Percentiles rank a stretch among this genome's conserved stretches.
Conservation (phyloP, 2,888 invertebrate genomes). For the Ferrisia virgata region DNA sequence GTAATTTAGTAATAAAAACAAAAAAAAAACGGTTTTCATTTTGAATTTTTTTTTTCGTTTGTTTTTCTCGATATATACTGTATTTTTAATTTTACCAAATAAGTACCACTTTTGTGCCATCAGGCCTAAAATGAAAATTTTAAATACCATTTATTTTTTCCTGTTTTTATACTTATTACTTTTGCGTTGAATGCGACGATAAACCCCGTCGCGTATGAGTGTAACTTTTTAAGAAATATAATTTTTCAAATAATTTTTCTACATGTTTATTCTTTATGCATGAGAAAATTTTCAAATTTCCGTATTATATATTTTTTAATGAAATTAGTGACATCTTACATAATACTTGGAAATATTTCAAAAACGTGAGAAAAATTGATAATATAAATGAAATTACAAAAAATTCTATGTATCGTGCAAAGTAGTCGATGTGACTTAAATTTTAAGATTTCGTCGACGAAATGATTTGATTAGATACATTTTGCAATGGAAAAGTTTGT, state of each 20-base stretch:
- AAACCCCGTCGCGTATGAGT: conserved; percentile 12
- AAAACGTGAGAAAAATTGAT: not conserved
- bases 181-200: conserved; percentile 32
- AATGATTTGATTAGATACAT: conserved; percentile 6
- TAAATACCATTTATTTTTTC: conserved; percentile 38
- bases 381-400: not conserved
- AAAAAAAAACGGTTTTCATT: conserved; percentile 13
- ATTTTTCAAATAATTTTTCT: conserved; percentile 18
- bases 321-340: conserved; percentile 22
- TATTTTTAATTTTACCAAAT: conserved; percentile 28
- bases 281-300: too few species aligned
- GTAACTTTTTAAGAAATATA: conserved; percentile 33
- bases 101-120: conserved; percentile 37
- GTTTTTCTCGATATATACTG: not conserved
- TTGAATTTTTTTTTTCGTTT: not conserved
- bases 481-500: not conserved
- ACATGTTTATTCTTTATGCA: not conserved
- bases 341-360: not conserved
- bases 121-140: conserved; percentile 35
- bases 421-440: not conserved
- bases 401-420: not conserved
- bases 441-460: not conserved
- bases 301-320: too few species aligned
- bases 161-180: conserved; percentile 32
- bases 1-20: conserved; percentile 12